Percentiles rank a stretch among this genome's conserved stretches.
phyloP scores from a whole-genome alignment of 2,113 vertebrate genomes.

The Halcyon senegalensis region DNA sequence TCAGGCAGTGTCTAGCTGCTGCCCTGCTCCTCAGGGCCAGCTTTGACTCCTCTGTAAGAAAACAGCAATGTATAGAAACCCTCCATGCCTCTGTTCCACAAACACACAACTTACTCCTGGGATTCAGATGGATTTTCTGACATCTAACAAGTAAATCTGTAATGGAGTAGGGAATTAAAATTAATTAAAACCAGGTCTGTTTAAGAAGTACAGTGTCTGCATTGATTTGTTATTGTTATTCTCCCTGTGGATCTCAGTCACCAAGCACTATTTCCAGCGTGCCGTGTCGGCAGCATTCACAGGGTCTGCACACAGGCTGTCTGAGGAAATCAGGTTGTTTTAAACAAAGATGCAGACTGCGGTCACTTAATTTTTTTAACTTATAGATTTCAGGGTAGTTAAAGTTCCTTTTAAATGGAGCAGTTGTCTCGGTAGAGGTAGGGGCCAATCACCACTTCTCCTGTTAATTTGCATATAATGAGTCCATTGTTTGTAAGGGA shows the following conservation, averaged over 20 bases:
- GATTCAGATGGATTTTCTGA: constrained; percentile 27
- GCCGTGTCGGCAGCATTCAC: neutral
- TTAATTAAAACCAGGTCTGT: constrained; percentile 24
- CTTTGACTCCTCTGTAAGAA: neutral
- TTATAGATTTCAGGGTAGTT: neutral
- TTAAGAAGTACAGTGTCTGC: constrained; percentile 11
- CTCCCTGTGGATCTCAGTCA: neutral
- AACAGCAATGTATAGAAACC: neutral
- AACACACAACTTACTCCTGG: neutral
- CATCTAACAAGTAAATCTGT: constrained; percentile 30
- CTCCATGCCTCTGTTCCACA: neutral
- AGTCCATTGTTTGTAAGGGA: constrained; percentile 36
- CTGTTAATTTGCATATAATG: constrained; percentile 61
- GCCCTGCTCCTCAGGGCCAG: neutral
- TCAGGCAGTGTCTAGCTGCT: neutral
- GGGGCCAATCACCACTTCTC: constrained; percentile 26
- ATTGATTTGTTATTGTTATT: constrained; percentile 20
- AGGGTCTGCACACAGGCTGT: neutral
- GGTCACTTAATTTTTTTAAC: neutral
- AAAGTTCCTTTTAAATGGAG: neutral
- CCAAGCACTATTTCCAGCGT: neutral
- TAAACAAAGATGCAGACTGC: neutral
- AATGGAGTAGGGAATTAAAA: constrained; percentile 17
- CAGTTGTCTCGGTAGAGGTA: neutral
- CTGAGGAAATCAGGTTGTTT: neutral